These are phyloP conservation scores for Hyalella azteca DNA, from an alignment of 2,888 invertebrate genomes.

Conservation along the genomic window DNA sequence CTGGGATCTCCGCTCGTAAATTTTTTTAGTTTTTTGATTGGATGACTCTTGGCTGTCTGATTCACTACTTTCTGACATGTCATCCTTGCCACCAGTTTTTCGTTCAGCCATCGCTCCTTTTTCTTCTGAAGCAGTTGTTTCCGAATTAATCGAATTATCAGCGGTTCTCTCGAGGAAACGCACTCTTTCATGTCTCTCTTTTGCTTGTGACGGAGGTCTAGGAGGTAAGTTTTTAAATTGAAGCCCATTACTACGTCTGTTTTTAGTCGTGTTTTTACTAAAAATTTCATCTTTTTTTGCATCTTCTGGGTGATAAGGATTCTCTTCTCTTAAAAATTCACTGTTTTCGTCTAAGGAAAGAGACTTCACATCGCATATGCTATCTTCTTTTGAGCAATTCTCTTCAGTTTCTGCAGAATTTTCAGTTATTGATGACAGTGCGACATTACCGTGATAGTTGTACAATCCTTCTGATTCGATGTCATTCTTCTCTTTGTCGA, in stretches of 20 bases:
- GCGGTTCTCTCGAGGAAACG: neutral
- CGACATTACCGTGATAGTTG: neutral
- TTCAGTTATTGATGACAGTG: neutral
- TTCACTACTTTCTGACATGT: neutral
- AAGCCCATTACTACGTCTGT: neutral
- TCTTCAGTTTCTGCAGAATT: neutral
- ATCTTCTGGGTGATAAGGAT: too few relatives aligned
- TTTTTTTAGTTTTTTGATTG: too few relatives aligned
- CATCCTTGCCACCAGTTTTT: neutral
- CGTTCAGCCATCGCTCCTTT: neutral
- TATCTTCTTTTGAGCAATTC: neutral
- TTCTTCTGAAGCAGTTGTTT: neutral
- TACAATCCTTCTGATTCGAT: neutral
- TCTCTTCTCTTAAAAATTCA: too few relatives aligned
- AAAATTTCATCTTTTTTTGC: neutral
- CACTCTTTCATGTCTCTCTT: conserved; percentile 4
- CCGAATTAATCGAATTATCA: neutral
- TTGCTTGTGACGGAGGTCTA: too few relatives aligned
- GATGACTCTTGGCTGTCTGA: neutral
- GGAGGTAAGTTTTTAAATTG: too few relatives aligned
- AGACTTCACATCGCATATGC: conserved; percentile 16
- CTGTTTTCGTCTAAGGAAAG: neutral
- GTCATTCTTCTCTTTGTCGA: neutral
- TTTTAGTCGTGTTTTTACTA: neutral
- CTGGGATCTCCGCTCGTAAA: neutral